phyloP scores from a whole-genome alignment of 2,888 invertebrate genomes.

The Apodemia mormo region DNA sequence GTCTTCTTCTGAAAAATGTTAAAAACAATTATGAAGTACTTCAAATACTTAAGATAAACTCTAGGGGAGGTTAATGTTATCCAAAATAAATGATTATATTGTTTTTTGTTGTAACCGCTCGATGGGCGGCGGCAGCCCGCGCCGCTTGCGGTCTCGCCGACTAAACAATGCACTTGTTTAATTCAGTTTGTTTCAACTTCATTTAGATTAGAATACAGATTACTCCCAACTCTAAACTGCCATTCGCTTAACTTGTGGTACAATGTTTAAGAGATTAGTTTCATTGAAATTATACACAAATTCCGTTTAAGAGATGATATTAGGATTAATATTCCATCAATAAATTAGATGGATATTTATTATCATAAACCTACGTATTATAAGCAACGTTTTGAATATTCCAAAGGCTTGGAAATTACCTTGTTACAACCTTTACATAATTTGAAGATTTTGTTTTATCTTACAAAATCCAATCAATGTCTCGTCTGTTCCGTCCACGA shows the following conservation, averaged over 20 bases:
- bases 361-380: too few relatives aligned
- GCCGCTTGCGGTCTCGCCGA: not conserved
- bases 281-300: too few relatives aligned
- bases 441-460: not conserved
- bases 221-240: not conserved
- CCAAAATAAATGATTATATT: not conserved
- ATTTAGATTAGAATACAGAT: not conserved
- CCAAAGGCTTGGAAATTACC: too few relatives aligned
- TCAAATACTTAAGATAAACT: not conserved
- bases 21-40: not conserved
- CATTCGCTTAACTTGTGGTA: not conserved
- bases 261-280: too few relatives aligned
- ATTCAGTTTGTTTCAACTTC: not conserved
- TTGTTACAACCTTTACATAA: not conserved
- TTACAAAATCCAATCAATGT: slow-evolving; percentile 8
- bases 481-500: not conserved
- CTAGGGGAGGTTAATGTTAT: not conserved
- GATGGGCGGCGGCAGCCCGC: not conserved
- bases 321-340: too few relatives aligned
- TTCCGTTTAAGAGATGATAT: too few relatives aligned
- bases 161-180: slow-evolving; percentile 4
- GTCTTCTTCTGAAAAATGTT: not conserved
- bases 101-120: not conserved
- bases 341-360: too few relatives aligned
- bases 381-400: too few relatives aligned